Evolutionary conservation across 1,140 invertebrate species (phyloP).

Genomic region (Bathynomus jamesi): DNA sequence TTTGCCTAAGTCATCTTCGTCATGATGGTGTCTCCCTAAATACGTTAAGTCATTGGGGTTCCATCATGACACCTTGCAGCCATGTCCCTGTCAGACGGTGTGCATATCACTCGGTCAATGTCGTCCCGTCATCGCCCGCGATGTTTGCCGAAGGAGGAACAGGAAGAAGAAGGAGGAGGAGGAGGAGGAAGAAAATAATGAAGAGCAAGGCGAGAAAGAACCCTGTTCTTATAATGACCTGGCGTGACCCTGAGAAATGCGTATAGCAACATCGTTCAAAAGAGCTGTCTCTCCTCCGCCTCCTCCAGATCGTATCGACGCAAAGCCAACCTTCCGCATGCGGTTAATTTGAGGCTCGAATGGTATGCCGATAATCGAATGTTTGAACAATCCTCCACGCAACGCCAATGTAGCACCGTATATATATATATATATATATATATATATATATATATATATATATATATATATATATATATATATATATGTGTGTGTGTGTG

Average conservation of each 20-base stretch:
- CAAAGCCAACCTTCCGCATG: no score
- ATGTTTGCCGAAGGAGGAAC: background rate
- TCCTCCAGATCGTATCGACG: no score
- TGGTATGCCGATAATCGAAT: background rate
- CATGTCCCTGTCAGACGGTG: background rate
- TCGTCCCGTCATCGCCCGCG: no score
- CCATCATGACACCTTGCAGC: background rate
- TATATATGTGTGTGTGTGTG: no score
- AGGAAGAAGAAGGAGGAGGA: background rate
- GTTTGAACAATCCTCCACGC: background rate
- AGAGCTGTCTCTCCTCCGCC: no score
- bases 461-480: no score
- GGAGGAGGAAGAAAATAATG: background rate
- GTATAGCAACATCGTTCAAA: background rate
- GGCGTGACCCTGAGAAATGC: background rate
- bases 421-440: no score
- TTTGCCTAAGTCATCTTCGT: background rate
- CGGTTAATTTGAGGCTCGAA: no score
- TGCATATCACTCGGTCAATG: background rate
- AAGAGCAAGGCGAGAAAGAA: background rate
- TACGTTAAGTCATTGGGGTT: background rate
- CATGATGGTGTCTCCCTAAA: slow-evolving; percentile 1
- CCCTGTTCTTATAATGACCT: no score
- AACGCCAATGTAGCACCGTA: background rate
- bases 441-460: no score